Evolutionary conservation across 2,797 vertebrate species (phyloP).

Genomic region (Poeciliopsis infans): DNA sequence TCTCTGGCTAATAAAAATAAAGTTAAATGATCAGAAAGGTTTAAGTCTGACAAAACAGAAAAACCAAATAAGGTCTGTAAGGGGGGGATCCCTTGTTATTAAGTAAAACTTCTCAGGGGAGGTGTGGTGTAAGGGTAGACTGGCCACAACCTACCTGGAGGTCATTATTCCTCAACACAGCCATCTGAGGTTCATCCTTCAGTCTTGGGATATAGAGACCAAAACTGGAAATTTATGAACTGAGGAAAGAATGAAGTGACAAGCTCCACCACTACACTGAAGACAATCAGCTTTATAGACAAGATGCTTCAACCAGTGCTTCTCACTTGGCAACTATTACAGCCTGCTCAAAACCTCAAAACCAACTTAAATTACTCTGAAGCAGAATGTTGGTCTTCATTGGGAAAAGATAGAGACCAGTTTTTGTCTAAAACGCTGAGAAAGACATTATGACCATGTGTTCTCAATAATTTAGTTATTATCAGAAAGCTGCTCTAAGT

Average conservation of each 20-base stretch:
- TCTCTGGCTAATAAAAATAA: background rate
- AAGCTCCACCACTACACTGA: background rate
- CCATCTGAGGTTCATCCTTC: background rate
- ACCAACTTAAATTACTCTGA: background rate
- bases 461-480: background rate
- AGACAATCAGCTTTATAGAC: background rate
- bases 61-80: background rate
- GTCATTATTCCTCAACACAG: background rate
- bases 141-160: background rate
- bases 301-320: background rate
- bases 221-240: background rate
- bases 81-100: background rate
- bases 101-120: background rate
- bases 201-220: background rate
- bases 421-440: background rate
- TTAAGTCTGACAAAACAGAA: background rate
- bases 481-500: background rate
- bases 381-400: background rate
- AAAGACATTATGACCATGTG: background rate
- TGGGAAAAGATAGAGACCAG: background rate
- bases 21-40: background rate
- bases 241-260: background rate
- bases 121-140: background rate
- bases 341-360: background rate
- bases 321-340: background rate